Base-by-base conservation (phyloP, 2,113 vertebrate genomes). In the Glareola pratincola region DNA sequence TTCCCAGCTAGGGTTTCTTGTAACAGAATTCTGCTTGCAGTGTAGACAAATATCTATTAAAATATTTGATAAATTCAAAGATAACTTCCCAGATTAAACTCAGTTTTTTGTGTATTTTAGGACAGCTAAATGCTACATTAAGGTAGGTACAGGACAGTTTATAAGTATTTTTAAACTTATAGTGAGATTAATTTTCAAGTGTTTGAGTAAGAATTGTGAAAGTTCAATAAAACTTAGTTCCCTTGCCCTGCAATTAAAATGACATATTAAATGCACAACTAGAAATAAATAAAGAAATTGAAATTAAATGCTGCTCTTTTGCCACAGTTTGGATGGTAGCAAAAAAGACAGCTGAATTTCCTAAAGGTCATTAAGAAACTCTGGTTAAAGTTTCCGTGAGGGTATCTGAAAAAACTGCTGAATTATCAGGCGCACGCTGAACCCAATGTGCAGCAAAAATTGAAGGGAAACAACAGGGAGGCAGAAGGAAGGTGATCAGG, bases 51-150 rank as follows among this genome's bases (percentile, higher is more conserved):
- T 88, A 36, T 8, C 3, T 60, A 5, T 76, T 88, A 47, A 79
- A 94, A 56, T 88, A 57, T 41, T 72, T 78, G 47, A 41, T 57
- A 87, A 89, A 64, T 69, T 84, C 50, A 93, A 95, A 96, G 56
- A 37, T 91, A 30, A 57, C 22, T 86, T 96, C 18, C 16, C 53
- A 93, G 85, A 69, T 67, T 0, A 76, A 76, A 63, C 36, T 93
- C 0, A 9, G 20, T 59, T 86, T 43, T 69, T 21, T 18, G 41
- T 5, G 1, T 67, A 21, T 75, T 89, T 73, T 67, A 81, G 41
- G 22, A 59, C 32, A 57, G 16, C 14, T 41, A 48, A 69, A 29
- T 74, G 8, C 27, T 62, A 29, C 3, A 0, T 51, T 82, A 81
- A 36, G 3, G 3, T 26, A 75, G 4, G 7, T 85, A 36, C 6